Conservation (phyloP, 2,888 invertebrate genomes). For the Merodon equestris region DNA sequence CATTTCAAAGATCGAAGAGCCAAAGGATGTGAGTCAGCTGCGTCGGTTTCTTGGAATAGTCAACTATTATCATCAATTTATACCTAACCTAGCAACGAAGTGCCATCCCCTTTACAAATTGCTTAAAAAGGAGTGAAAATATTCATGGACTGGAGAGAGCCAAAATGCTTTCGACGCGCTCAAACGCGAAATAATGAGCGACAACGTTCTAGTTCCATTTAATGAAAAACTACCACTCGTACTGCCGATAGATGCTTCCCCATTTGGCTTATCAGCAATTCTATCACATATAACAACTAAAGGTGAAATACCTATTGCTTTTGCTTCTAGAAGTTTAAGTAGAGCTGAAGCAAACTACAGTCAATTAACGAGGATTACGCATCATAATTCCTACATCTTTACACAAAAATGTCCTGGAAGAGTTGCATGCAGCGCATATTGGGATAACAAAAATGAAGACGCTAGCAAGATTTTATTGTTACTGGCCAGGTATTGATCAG, state of each 20-base stretch:
- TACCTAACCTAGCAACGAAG: neutral
- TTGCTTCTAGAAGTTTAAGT: slow-evolving; percentile 55
- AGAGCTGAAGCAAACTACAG: slow-evolving; percentile 60
- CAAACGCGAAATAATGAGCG: too few relatives aligned
- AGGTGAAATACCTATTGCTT: slow-evolving; percentile 55
- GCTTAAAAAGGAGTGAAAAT: too few relatives aligned
- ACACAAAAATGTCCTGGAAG: too few relatives aligned
- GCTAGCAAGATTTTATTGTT: too few relatives aligned
- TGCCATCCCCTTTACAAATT: neutral
- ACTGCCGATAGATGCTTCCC: neutral
- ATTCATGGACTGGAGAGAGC: too few relatives aligned
- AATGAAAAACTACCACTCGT: neutral
- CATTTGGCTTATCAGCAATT: neutral
- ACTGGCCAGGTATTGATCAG: too few relatives aligned
- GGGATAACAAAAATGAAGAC: too few relatives aligned
- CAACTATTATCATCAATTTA: slow-evolving; percentile 3
- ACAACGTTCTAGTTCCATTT: neutral
- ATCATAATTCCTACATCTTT: too few relatives aligned
- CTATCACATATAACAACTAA: slow-evolving; percentile 33
- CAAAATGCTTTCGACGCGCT: too few relatives aligned
- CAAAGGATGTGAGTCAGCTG: slow-evolving; percentile 48
- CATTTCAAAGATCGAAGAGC: slow-evolving; percentile 69
- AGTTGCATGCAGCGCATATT: too few relatives aligned
- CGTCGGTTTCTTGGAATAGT: neutral
- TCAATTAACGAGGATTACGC: too few relatives aligned